phyloP scores from a whole-genome alignment of 2,888 invertebrate species.

The Podabrus alpinus region DNA sequence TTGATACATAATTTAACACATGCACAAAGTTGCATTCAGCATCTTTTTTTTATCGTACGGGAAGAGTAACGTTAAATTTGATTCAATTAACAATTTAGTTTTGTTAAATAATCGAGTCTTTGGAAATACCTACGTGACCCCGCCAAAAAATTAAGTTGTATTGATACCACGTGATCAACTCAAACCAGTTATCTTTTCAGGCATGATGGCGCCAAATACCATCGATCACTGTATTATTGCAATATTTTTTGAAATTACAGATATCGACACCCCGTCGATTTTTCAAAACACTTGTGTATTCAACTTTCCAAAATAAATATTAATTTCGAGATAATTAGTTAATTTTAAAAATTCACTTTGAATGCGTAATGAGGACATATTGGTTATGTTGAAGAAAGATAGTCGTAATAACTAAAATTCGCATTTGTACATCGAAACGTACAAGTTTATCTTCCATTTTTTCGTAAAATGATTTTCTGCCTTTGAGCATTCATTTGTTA shows the following conservation, averaged over 20 bases:
- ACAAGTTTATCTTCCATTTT: neutral
- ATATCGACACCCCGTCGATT: neutral
- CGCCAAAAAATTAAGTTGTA: slow-evolving; percentile 47
- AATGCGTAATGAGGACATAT: slow-evolving; percentile 62
- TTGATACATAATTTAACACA: slow-evolving; percentile 1
- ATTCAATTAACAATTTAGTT: neutral
- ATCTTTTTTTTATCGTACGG: no score
- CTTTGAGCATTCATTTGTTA: neutral
- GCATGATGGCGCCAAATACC: slow-evolving; percentile 64
- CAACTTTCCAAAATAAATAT: neutral
- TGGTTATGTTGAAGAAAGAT: slow-evolving; percentile 58
- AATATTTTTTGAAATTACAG: neutral
- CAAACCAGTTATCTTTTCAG: slow-evolving; percentile 59
- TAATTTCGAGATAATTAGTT: neutral
- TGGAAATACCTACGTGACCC: slow-evolving; percentile 29
- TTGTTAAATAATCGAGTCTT: slow-evolving; percentile 11
- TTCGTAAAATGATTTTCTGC: neutral
- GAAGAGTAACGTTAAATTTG: neutral
- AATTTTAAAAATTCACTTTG: slow-evolving; percentile 43
- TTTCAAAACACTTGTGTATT: neutral
- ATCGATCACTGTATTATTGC: slow-evolving; percentile 45
- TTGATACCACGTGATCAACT: slow-evolving; percentile 58
- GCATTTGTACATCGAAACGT: neutral
- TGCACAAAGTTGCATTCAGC: neutral
- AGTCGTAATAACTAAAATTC: slow-evolving; percentile 24